Evolutionary conservation across 2,113 vertebrate genomes (phyloP), one percentile per base, ranked within the genome.

Genomic region (Microcebus jonahi): DNA sequence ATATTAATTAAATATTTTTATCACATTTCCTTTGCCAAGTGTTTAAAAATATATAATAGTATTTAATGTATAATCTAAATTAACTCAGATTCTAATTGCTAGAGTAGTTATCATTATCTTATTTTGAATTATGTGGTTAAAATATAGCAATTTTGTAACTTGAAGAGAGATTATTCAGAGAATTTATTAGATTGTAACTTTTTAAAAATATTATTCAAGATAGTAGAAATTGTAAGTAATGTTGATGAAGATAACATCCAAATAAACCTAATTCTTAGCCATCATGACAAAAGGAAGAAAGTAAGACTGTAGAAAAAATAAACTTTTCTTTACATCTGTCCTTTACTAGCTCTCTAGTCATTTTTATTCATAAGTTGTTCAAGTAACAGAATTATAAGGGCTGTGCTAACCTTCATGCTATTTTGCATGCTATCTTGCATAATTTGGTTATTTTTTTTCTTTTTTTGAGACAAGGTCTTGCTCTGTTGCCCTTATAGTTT

Each of bases 111-210:
- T 45, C 2, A 2, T 39, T 89, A 15, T 80, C 68, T 87, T 90
- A 71, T 75, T 97, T 95, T 81, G 17, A 93, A 91, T 82, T 10
- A 50, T 20, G 59, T 87, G 14, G 17, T 91, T 88, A 65, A 88
- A 88, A 76, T 79, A 84, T 68, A 6, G 8, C 31, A 1, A 13
- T 91, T 90, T 68, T 88, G 3, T 94, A 57, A 61, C 42, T 48
- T 83, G 81, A 91, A 61, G 36, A 75, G 21, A 84, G 34, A 31
- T 87, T 76, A 55, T 57, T 76, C 25, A 95, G 61, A 90, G 3
- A 76, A 92, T 79, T 57, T 77, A 55, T 77, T 86, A 89, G 34
- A 70, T 92, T 73, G 5, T 80, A 71, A 59, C 39, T 71, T 31
- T 81, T 59, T 77, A 18, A 53, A 84, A 70, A 45, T 84, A 42